Conservation (phyloP, 1,140 invertebrate species). For the Calephelis nemesis region DNA sequence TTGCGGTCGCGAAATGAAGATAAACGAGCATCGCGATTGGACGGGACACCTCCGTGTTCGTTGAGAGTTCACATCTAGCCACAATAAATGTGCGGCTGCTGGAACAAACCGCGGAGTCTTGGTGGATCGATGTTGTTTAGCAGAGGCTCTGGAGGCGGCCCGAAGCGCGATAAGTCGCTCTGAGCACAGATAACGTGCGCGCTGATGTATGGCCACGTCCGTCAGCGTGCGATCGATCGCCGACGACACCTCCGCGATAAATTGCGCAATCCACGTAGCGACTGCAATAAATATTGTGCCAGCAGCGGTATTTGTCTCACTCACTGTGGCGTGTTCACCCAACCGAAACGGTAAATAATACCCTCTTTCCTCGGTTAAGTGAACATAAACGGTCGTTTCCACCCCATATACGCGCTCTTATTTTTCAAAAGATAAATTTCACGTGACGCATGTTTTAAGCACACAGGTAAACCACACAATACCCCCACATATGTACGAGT, state of each 20-base stretch:
- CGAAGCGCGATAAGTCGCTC: conserved; percentile 72
- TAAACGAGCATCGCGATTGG: conserved; percentile 79
- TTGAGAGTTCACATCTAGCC: conserved; percentile 43
- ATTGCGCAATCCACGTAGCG: conserved; percentile 75
- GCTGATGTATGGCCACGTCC: conserved; percentile 72
- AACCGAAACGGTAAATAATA: conserved; percentile 78
- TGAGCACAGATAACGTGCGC: conserved; percentile 70
- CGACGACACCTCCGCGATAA: conserved; percentile 76
- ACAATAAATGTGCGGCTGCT: conserved; percentile 52
- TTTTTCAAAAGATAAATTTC: conserved; percentile 77
- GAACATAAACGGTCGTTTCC: conserved; percentile 78
- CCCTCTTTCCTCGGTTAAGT: conserved; percentile 78
- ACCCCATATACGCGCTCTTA: conserved; percentile 77
- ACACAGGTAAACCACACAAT: conserved; percentile 39
- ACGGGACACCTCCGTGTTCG: conserved; percentile 53
- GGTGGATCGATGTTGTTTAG: conserved; percentile 53
- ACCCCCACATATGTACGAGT: background rate
- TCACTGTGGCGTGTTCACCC: conserved; percentile 72
- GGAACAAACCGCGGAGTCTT: conserved; percentile 38
- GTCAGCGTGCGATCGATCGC: conserved; percentile 69
- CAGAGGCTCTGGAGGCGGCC: conserved; percentile 37
- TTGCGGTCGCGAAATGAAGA: conserved; percentile 82
- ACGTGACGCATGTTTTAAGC: conserved; percentile 55
- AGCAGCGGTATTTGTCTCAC: conserved; percentile 74
- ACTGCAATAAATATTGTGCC: conserved; percentile 75